Evolutionary conservation across 2,888 invertebrate genomes (phyloP).

Genomic region (Harpagoxenus sublaevis): DNA sequence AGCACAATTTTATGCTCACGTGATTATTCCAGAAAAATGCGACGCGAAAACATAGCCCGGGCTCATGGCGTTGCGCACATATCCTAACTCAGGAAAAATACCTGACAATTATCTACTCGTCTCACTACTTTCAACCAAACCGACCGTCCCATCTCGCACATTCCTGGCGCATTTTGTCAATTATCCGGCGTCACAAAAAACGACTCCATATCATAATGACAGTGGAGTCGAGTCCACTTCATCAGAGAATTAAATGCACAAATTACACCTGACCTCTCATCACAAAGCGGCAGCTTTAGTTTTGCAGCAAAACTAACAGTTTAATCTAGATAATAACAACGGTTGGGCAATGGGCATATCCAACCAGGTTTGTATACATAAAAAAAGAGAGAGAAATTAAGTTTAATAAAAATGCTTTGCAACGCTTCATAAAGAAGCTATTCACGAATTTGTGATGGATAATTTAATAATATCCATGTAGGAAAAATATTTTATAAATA

Average conservation of each 20-base stretch:
- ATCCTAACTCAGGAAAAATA: conserved; percentile 56
- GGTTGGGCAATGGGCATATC: background rate
- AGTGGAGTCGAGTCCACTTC: conserved; percentile 26
- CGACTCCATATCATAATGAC: conserved; percentile 59
- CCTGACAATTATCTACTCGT: conserved; percentile 72
- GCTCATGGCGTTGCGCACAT: background rate
- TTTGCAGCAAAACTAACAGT: conserved; percentile 18
- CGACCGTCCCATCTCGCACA: conserved; percentile 5
- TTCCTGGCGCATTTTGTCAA: conserved; percentile 43
- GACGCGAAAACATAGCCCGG: background rate
- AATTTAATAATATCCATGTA: background rate
- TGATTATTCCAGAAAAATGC: background rate
- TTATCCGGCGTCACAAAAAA: conserved; percentile 53
- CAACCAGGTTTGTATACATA: background rate
- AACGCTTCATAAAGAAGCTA: background rate
- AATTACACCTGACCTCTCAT: conserved; percentile 54
- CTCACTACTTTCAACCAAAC: conserved; percentile 37
- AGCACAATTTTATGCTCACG: background rate
- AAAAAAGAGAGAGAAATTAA: background rate
- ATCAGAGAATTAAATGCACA: conserved; percentile 61
- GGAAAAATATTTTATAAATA: background rate
- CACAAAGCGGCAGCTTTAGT: conserved; percentile 30
- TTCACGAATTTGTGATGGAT: background rate
- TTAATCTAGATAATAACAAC: conserved; percentile 1
- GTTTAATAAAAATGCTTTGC: background rate